These are phyloP conservation scores for Melanotaenia trifasciata DNA, from an alignment of 2,797 vertebrate species.

Conservation along the genomic window DNA sequence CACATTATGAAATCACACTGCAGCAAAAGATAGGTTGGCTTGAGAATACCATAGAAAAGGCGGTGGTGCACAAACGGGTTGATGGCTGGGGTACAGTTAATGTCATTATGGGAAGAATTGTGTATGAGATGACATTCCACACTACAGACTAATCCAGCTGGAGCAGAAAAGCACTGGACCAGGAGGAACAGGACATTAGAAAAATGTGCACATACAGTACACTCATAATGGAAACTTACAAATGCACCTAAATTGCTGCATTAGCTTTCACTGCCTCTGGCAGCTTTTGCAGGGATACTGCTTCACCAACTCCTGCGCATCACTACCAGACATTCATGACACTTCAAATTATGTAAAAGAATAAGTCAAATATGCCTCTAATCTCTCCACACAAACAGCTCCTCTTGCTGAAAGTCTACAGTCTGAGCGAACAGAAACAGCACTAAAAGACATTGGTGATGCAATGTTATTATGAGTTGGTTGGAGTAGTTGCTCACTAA, in stretches of 20 bases:
- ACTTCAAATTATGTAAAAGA: constrained; percentile 57
- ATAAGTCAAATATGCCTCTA: constrained; percentile 44
- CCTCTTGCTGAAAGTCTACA: constrained; percentile 32
- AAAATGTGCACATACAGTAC: constrained; percentile 59
- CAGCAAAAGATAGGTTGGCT: constrained; percentile 66
- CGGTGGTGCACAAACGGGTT: constrained; percentile 46
- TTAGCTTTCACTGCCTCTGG: constrained; percentile 62
- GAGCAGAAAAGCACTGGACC: constrained; percentile 49
- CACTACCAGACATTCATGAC: constrained; percentile 62
- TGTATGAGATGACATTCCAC: constrained; percentile 55
- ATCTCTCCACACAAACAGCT: constrained; percentile 46
- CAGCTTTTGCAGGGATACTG: constrained; percentile 54
- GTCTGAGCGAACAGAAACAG: constrained; percentile 26
- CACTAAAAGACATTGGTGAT: constrained; percentile 33
- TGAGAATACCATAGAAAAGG: constrained; percentile 62
- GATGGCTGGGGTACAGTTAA: constrained; percentile 60
- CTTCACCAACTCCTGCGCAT: constrained; percentile 39
- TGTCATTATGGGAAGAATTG: constrained; percentile 58
- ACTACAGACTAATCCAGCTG: constrained; percentile 55
- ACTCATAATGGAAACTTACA: constrained; percentile 65
- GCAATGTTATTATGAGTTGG: constrained; percentile 52
- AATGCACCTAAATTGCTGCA: constrained; percentile 64
- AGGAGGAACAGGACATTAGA: constrained; percentile 27
- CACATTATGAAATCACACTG: constrained; percentile 72
- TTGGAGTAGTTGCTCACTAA: constrained; percentile 41